Evolutionary conservation across 2,113 vertebrate genomes (phyloP), one percentile per base, ranked within the genome.

Genomic region (Rhinogobius similis): DNA sequence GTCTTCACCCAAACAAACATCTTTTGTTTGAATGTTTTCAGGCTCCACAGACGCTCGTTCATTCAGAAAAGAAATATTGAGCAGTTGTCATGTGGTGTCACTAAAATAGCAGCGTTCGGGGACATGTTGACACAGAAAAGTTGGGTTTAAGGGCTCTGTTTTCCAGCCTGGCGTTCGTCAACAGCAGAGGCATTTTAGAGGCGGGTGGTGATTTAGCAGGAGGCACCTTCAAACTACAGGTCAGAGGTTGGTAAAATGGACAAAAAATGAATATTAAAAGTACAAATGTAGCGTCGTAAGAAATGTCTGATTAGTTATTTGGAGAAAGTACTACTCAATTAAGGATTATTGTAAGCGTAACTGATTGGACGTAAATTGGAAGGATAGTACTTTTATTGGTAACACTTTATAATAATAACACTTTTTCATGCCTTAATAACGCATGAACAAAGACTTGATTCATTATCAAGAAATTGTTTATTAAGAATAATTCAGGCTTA

Each of bases 61-160:
- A 29, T 61, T 61, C 29, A 38, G 18, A 12, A 20, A 27, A 61
- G 53, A 61, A 61, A 16, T 29, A 58, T 58, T 58, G 55, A 58
- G 26, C 14, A n/a, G 29, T n/a, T 38, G 58, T 61, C 29, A 61
- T 38, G 58, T 38, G 29, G 27, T n/a, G 58, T n/a, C 58, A 61
- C 9, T n/a, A 9, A 61, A 61, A 61, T 61, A n/a, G 29, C 58
- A 61, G 58, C 29, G 10, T 61, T 38, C 29, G 10, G 26, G 26
- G 26, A 18, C 14, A 58, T 58, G 55, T 29, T 58, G 55, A 62
- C 27, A 48, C 0, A 62, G 58, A 38, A 62, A 62, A 21, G 59
- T 62, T 38, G 8, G 6, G 58, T 26, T 20, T 61, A 16, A 20
- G 9, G 20, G 59, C 4, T 2, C 11, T 4, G 61, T 62, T 20